Conservation (phyloP, 2,113 vertebrate species). For the Engystomops pustulosus region DNA sequence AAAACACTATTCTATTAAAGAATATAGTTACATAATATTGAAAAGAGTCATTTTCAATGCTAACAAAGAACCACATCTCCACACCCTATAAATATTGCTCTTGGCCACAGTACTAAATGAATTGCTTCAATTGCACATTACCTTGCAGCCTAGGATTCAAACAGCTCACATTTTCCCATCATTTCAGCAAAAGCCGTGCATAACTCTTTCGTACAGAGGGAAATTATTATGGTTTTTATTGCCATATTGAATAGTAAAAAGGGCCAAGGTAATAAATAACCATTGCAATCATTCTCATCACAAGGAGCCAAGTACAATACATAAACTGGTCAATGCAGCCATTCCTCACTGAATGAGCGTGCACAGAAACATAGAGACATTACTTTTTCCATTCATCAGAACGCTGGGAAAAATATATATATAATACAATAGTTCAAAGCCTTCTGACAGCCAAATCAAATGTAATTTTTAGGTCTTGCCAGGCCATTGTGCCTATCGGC, state of each 20-base stretch:
- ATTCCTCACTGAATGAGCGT: constrained; percentile 10
- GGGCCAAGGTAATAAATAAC: constrained; percentile 44
- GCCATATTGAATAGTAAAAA: constrained; percentile 49
- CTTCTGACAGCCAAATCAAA: constrained; percentile 32
- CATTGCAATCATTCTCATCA: constrained; percentile 40
- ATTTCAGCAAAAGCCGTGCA: constrained; percentile 50
- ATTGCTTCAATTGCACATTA: constrained; percentile 40
- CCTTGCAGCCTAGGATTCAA: constrained; percentile 22
- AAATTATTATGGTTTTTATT: constrained; percentile 49
- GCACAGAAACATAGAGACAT: constrained; percentile 28
- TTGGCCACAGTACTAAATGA: constrained; percentile 37
- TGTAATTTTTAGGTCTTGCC: constrained; percentile 13
- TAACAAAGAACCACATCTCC: not conserved
- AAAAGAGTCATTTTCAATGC: not conserved
- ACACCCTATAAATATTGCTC: constrained; percentile 38
- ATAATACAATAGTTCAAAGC: constrained; percentile 30
- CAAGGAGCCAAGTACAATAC: constrained; percentile 48
- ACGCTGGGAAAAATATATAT: not conserved
- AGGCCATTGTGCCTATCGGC: not conserved
- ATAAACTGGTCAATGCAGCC: constrained; percentile 40
- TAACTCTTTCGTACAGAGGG: constrained; percentile 45
- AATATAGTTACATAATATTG: not conserved
- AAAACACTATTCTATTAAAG: not conserved
- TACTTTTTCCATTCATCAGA: constrained; percentile 8
- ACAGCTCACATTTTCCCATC: constrained; percentile 44